Evolutionary conservation across 2,888 invertebrate genomes (phyloP).

Genomic region (Hermaeophaga mercurialis): DNA sequence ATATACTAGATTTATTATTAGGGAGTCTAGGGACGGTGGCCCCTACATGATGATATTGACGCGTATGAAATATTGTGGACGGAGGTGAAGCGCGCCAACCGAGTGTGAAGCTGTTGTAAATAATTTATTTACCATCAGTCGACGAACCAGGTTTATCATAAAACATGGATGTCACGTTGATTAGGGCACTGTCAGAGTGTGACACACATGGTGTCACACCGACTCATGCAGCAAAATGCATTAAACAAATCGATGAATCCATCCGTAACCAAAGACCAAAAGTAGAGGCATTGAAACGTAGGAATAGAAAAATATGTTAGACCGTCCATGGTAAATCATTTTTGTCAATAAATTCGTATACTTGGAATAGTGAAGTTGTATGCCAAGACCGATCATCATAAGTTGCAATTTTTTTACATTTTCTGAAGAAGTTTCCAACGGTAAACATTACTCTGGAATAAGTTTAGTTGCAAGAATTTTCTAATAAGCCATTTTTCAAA

Average conservation of each 20-base stretch:
- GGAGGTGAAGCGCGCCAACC: conserved; percentile 4
- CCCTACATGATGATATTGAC: neutral
- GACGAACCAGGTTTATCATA: conserved; percentile 15
- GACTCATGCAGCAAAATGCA: conserved; percentile 15
- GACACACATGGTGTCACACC: conserved; percentile 1
- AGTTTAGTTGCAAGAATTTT: too few relatives aligned
- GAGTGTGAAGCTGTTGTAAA: conserved; percentile 21
- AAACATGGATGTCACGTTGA: conserved; percentile 24
- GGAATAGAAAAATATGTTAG: too few relatives aligned
- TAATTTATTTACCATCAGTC: conserved; percentile 24
- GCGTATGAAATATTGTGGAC: conserved; percentile 14
- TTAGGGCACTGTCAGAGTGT: conserved; percentile 14
- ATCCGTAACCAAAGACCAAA: too few relatives aligned
- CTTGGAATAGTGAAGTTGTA: too few relatives aligned
- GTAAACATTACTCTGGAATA: too few relatives aligned
- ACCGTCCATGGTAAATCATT: too few relatives aligned
- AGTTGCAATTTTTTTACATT: too few relatives aligned
- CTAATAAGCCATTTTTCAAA: too few relatives aligned
- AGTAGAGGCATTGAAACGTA: too few relatives aligned
- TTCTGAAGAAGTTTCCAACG: too few relatives aligned
- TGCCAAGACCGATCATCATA: too few relatives aligned
- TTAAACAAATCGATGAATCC: neutral
- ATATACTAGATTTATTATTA: neutral
- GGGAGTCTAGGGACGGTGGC: neutral
- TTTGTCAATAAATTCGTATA: too few relatives aligned